Evolutionary conservation across 2,113 vertebrate species (phyloP), one percentile per base, ranked within the genome.

Genomic region (Hydrochoerus hydrochaeris): DNA sequence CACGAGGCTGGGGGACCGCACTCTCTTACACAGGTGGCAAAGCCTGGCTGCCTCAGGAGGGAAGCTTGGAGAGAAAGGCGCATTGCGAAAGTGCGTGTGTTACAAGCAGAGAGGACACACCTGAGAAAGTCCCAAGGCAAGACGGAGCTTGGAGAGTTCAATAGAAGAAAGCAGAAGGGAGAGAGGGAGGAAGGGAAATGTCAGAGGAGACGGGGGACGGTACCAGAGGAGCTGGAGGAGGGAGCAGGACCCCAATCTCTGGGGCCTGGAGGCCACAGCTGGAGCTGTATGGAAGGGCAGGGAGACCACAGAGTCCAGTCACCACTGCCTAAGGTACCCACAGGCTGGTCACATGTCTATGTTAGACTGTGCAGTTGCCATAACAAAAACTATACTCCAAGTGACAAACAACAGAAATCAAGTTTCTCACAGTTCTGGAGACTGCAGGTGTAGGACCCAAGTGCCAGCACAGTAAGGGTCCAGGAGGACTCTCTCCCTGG

Each of bases 1-100:
- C 14, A 35, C 11, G 52, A 30, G 35, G 20, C 28, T 11, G 1
- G 22, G 3, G 32, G 67, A 41, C 30, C 30, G 28, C 0, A 3
- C 26, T 1, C 0, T 19, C 46, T 8, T 7, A 1, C 46, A 41
- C 38, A 14, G n/a, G 44, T n/a, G 71, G 19, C n/a, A 26, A 11
- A 20, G 24, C 4, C 71, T 49, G 58, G 12, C 28, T 54, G 24
- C 28, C 63, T 20, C 24, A 32, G 84, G 77, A 57, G 5, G 11
- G 24, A 57, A 13, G 24, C 58, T 58, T 20, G 14, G 19, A 32
- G 9, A 5, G 26, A 54, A 65, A 71, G 20, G 30, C 12, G n/a
- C 11, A 32, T 54, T 57, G 12, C 41, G 58, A 38, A 87, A 20
- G 38, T 7, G 14, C 16, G 9, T 20, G 63, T 5, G 7, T 63